phyloP scores from a whole-genome alignment of 2,888 invertebrate species.

The Eupithecia insigniata region DNA sequence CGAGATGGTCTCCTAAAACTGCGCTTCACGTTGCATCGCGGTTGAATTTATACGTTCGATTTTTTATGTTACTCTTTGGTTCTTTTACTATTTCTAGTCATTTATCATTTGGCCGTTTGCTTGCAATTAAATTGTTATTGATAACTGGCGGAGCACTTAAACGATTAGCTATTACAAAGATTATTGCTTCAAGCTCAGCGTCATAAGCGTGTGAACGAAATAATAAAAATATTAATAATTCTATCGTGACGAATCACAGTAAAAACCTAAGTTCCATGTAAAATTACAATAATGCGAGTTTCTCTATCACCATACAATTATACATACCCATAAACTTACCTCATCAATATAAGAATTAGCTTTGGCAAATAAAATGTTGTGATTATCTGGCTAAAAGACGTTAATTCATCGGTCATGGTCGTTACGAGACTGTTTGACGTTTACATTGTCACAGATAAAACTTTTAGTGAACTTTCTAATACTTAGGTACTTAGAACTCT shows the following conservation, averaged over 20 bases:
- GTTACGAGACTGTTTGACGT: conserved; percentile 33
- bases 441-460: conserved; percentile 35
- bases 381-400: conserved; percentile 51
- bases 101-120: not conserved
- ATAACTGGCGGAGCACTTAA: not conserved
- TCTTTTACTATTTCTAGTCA: not conserved
- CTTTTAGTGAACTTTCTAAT: conserved; percentile 26
- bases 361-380: conserved; percentile 61
- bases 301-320: conserved; percentile 52
- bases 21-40: not conserved
- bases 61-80: not conserved
- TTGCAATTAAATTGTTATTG: conserved; percentile 9
- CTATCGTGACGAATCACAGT: conserved; percentile 36
- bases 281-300: conserved; percentile 44
- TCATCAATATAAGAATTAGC: conserved; percentile 57
- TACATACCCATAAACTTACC: conserved; percentile 52
- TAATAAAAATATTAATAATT: conserved; percentile 26
- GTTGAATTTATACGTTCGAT: not conserved
- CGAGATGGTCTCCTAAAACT: not conserved
- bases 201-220: conserved; percentile 28
- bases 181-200: conserved; percentile 6
- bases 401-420: conserved; percentile 50
- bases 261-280: conserved; percentile 31
- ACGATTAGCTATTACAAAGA: not conserved
- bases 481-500: not conserved